A percentile compares a stretch with the other conserved stretches of the same genome.
phyloP scores from a whole-genome alignment of 2,888 invertebrate genomes.

The Mimumesa dahlbomi region DNA sequence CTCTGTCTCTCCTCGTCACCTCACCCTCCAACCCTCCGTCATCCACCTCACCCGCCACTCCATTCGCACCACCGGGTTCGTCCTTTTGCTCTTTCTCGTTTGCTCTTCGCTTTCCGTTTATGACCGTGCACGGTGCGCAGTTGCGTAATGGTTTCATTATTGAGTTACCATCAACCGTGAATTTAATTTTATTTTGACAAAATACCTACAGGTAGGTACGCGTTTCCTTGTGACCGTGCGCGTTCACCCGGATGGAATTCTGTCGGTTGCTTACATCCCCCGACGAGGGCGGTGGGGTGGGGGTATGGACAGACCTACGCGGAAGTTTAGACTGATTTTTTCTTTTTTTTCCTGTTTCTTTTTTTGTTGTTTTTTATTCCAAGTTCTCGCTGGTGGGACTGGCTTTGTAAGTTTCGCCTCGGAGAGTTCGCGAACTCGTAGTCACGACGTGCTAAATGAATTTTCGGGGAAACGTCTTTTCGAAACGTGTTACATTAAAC shows the following conservation, averaged over 20 bases:
- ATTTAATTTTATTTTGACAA: conserved; percentile 67
- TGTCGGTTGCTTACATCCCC: not conserved
- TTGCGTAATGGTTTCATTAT: conserved; percentile 68
- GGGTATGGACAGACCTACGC: too few species aligned
- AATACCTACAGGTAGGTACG: conserved; percentile 50
- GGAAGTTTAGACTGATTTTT: too few species aligned
- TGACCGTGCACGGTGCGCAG: conserved; percentile 55
- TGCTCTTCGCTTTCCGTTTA: conserved; percentile 56
- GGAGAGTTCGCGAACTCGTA: too few species aligned
- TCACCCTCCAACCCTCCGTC: conserved; percentile 34
- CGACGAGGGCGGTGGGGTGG: too few species aligned
- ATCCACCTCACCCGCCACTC: conserved; percentile 11
- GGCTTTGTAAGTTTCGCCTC: not conserved
- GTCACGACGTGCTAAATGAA: not conserved
- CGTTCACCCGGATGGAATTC: not conserved
- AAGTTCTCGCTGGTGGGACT: not conserved
- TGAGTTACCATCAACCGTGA: conserved; percentile 62
- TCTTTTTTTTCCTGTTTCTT: too few species aligned
- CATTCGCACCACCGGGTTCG: conserved; percentile 23
- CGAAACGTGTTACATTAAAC: too few species aligned
- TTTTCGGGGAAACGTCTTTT: not conserved
- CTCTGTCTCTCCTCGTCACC: conserved; percentile 26
- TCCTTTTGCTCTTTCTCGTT: conserved; percentile 30
- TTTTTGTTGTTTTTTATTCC: too few species aligned
- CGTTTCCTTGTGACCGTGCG: conserved; percentile 10